Percentiles rank a stretch among this genome's conserved stretches.
phyloP scores from a whole-genome alignment of 2,113 vertebrate genomes.

The Gambusia holbrooki region DNA sequence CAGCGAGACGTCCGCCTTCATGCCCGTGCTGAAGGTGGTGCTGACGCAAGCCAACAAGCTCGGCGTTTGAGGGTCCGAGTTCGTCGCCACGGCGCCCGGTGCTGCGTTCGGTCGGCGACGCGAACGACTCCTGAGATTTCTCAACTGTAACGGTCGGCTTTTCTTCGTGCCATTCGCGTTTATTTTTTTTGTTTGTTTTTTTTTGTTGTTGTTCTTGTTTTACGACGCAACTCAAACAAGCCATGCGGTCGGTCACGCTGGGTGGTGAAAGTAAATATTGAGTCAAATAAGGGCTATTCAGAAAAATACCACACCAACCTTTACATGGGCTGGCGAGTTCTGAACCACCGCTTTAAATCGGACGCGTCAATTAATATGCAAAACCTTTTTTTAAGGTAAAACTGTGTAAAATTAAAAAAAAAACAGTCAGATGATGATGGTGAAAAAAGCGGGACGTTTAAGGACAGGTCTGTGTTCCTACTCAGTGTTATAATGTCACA shows the following conservation, averaged over 20 bases:
- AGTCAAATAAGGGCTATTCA: slow-evolving; percentile 28
- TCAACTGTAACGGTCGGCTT: slow-evolving; percentile 22
- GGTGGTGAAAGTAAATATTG: slow-evolving; percentile 46
- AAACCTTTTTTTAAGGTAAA: neutral
- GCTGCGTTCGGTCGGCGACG: neutral
- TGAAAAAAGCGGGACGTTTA: slow-evolving; percentile 1
- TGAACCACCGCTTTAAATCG: slow-evolving; percentile 2
- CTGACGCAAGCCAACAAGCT: slow-evolving; percentile 96
- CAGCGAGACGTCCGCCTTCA: slow-evolving; percentile 98
- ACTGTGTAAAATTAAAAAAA: neutral
- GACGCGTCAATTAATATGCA: neutral
- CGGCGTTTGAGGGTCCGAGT: slow-evolving; percentile 79
- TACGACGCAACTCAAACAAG: slow-evolving; percentile 55
- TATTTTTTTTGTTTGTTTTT: neutral
- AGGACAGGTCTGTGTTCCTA: slow-evolving; percentile 20
- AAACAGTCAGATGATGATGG: neutral
- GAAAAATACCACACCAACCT: neutral
- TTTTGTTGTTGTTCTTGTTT: neutral
- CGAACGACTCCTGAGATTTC: slow-evolving; percentile 18
- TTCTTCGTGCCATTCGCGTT: slow-evolving; percentile 42
- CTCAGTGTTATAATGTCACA: neutral
- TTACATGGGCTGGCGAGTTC: neutral
- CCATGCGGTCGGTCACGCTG: slow-evolving; percentile 55
- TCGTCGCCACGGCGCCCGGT: slow-evolving; percentile 1
- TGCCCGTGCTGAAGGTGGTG: slow-evolving; percentile 97